Conservation (phyloP, 2,113 vertebrate genomes). For the Chrysochloris asiatica region DNA sequence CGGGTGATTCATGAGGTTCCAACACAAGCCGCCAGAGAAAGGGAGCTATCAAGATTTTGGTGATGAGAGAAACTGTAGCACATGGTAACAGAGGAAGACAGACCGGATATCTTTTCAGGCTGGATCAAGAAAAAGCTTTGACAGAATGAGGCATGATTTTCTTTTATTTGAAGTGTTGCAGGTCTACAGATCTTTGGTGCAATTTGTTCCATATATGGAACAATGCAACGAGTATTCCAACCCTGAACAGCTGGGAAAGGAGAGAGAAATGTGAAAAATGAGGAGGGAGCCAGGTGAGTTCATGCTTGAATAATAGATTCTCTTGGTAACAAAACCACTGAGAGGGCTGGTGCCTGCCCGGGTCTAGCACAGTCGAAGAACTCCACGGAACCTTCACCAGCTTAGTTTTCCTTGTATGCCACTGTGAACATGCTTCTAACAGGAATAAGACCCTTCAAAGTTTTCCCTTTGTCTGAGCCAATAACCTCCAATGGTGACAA, state of each 20-base stretch:
- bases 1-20: constrained; percentile 43
- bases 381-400: not conserved
- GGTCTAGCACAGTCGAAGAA: not conserved
- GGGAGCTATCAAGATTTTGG: constrained; percentile 37
- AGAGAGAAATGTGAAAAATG: not conserved
- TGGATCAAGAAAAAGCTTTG: constrained; percentile 64
- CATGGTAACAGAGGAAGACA: constrained; percentile 26
- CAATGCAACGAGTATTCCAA: not conserved
- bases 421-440: not conserved
- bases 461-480: not conserved
- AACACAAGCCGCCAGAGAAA: constrained; percentile 49
- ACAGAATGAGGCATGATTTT: constrained; percentile 32
- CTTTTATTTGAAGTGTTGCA: constrained; percentile 41
- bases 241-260: constrained; percentile 42
- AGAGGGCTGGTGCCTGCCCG: not conserved
- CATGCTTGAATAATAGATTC: constrained; percentile 38
- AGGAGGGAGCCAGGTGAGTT: constrained; percentile 38
- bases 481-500: rapidly evolving
- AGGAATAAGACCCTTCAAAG: not conserved
- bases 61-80: constrained; percentile 59
- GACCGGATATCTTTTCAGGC: constrained; percentile 41
- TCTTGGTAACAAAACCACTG: constrained; percentile 22
- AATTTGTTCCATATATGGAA: not conserved
- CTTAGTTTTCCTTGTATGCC: not conserved
- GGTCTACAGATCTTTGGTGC: not conserved